Conservation (phyloP, 2,797 vertebrate genomes). For the Danio aesculapii region DNA sequence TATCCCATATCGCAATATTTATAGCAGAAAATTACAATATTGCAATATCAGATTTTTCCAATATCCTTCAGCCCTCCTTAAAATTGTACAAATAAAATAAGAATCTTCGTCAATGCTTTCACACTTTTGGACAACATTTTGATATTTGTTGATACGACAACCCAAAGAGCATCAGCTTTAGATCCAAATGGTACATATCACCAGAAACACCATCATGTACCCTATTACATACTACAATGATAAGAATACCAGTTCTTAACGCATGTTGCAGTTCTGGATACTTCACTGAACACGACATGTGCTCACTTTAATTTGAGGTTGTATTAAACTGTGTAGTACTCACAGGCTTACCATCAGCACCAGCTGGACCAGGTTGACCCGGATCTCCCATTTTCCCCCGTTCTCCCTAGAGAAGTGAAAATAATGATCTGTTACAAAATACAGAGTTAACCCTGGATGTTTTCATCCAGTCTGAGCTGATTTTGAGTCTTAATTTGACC, state of each 20-base stretch:
- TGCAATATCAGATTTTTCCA: no score
- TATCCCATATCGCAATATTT: no score
- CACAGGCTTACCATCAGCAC: conserved; percentile 99
- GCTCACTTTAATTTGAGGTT: conserved; percentile 66
- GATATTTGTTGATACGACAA: neutral
- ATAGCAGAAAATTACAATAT: no score
- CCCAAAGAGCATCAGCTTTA: no score
- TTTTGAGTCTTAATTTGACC: no score
- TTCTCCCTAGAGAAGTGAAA: conserved; percentile 82
- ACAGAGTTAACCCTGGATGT: no score
- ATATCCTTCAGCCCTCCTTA: no score
- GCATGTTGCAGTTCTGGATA: neutral
- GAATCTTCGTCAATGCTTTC: no score
- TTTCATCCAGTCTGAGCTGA: no score
- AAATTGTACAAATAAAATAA: no score
- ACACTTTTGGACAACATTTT: neutral
- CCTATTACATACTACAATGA: neutral
- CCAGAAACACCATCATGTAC: neutral
- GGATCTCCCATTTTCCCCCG: conserved; percentile 82
- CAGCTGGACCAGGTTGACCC: conserved; percentile 90
- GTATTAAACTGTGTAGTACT: conserved; percentile 97
- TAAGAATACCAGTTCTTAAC: neutral
- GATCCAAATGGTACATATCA: neutral
- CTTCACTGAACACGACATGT: conserved; percentile 38
- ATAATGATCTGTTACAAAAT: neutral